These are phyloP conservation scores for Amphipoea lucens DNA, from an alignment of 2,888 invertebrate genomes.

Conservation along the genomic window DNA sequence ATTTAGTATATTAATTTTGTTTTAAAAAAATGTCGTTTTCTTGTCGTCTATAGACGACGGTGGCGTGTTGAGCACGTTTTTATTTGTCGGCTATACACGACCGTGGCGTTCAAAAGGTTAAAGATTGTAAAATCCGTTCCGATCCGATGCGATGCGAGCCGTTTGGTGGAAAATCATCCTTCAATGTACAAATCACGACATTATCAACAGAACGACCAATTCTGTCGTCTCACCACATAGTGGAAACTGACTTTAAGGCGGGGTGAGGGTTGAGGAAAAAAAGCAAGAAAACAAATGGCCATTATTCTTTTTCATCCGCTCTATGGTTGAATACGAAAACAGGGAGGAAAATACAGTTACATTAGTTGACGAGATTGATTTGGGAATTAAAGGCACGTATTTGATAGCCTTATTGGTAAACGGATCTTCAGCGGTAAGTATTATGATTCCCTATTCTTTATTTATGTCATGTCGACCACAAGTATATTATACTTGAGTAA, in stretches of 20 bases:
- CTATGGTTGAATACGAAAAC: constrained; percentile 42
- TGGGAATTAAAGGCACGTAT: constrained; percentile 8
- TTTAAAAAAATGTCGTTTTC: no score
- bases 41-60: no score
- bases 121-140: no score
- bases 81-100: no score
- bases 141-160: no score
- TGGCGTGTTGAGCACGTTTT: no score
- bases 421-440: neutral
- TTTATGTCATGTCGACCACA: neutral
- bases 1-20: no score
- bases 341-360: constrained; percentile 31
- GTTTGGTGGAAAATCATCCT: no score
- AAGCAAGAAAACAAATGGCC: constrained; percentile 44
- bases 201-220: neutral
- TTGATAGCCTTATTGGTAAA: neutral
- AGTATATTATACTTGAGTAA: neutral
- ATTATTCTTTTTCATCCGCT: constrained; percentile 50
- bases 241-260: constrained; percentile 15
- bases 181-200: neutral
- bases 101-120: no score
- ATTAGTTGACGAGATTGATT: constrained; percentile 33
- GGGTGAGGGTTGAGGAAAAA: constrained; percentile 4
- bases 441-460: neutral
- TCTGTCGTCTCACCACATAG: neutral